Base-by-base conservation (phyloP, 2,888 invertebrate species). In the Teinopalpus imperialis region DNA sequence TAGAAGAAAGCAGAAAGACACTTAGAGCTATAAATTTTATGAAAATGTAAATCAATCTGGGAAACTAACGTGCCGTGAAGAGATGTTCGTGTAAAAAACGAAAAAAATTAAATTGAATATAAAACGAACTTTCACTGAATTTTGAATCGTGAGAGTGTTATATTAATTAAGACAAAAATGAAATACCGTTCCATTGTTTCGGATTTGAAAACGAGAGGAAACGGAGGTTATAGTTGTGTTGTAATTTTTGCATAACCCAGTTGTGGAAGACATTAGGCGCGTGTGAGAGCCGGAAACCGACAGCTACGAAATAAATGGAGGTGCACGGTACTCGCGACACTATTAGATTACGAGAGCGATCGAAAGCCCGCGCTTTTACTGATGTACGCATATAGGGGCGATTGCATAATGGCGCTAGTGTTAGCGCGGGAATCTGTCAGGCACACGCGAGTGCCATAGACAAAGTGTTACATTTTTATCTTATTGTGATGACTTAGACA, bases 321-420 rank as follows among this genome's bases (percentile, higher is more conserved):
- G 44, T 20, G 20, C 16, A 14, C 8, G 1, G 23, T 12, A 26
- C 16, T 13, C 32, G 13, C 14, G 32, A 29, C 4, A 39, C 48
- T 49, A 59, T 63, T 56, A 48, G 54, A 56, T 55, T 53, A 58
- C 51, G 52, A 56, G 55, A 56, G 54, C 57, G 55, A 23, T 30
- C 24, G 37, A 60, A 61, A 60, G 59, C 54, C 32, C 53, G 44
- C 40, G 43, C 54, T 20, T 40, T 26, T 41, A 40, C 41, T 59
- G 67, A 73, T 79, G 77, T 79, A 82, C 81, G 77, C 82, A n/a
- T n/a, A 82, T 76, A 77, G 68, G 66, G 62, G 56, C 74, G 68
- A 69, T 85, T 85, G 80, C 85, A 81, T 78, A 85, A 85, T 57
- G 50, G 47, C 44, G 51, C 49, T 53, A 23, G 9, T 7, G 13